Evolutionary conservation across 2,797 vertebrate genomes (phyloP).

Genomic region (Bovichtus variegatus): DNA sequence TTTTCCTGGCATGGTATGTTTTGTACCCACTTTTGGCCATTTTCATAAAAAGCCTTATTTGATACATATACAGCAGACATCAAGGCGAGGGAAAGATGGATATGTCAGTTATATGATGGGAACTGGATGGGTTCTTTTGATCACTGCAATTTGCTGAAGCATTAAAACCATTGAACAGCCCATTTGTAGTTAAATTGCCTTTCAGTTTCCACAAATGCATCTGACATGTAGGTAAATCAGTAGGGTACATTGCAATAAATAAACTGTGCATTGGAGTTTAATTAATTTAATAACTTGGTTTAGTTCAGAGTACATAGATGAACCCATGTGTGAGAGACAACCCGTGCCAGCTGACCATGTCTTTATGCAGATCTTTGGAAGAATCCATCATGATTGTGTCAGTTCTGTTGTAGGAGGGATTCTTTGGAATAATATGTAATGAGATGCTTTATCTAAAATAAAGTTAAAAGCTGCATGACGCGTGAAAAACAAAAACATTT

Average conservation of each 20-base stretch:
- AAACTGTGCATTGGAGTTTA: neutral
- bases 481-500: neutral
- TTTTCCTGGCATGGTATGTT: neutral
- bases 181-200: constrained; percentile 3
- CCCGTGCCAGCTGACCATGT: neutral
- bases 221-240: neutral
- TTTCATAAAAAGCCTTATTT: neutral
- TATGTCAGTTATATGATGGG: neutral
- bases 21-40: neutral
- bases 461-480: neutral
- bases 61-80: neutral
- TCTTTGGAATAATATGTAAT: neutral
- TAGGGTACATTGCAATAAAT: neutral
- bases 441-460: neutral
- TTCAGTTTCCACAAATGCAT: neutral
- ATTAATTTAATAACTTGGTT: constrained; percentile 10
- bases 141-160: neutral
- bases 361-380: neutral
- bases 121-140: neutral
- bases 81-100: neutral
- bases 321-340: neutral
- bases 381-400: constrained; percentile 8
- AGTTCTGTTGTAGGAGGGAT: neutral
- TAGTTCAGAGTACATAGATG: constrained; percentile 1
- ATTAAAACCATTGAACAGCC: neutral